Conservation (phyloP, 2,797 vertebrate genomes). For the Champsocephalus esox region DNA sequence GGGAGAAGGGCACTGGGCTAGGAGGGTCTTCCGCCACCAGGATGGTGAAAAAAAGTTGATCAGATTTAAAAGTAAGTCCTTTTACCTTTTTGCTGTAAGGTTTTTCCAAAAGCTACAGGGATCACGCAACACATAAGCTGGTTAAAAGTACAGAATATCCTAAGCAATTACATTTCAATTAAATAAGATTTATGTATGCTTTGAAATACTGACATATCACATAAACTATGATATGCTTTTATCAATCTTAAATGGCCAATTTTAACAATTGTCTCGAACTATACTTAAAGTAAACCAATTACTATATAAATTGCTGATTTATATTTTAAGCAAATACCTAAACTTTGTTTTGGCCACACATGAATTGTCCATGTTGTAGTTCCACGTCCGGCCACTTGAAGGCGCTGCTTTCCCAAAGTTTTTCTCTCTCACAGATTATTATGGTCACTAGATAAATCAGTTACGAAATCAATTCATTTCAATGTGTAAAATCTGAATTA, state of each 20-base stretch:
- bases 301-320: background rate
- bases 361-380: constrained; percentile 27
- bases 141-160: background rate
- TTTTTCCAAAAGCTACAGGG: constrained; percentile 10
- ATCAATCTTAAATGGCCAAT: background rate
- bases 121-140: background rate
- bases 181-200: background rate
- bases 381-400: constrained; percentile 55
- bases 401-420: constrained; percentile 51
- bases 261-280: background rate
- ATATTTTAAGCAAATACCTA: background rate
- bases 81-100: background rate
- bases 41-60: constrained; percentile 6
- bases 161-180: background rate
- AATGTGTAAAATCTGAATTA: background rate
- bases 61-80: constrained; percentile 6
- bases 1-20: constrained; percentile 45
- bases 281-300: background rate
- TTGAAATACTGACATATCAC: background rate
- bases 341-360: constrained; percentile 27
- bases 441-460: background rate
- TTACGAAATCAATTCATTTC: background rate
- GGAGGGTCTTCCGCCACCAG: constrained; percentile 22
- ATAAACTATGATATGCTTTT: background rate
- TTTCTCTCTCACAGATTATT: background rate